Evolutionary conservation across 2,888 invertebrate species (phyloP).

Genomic region (Sabellastarte sp.): DNA sequence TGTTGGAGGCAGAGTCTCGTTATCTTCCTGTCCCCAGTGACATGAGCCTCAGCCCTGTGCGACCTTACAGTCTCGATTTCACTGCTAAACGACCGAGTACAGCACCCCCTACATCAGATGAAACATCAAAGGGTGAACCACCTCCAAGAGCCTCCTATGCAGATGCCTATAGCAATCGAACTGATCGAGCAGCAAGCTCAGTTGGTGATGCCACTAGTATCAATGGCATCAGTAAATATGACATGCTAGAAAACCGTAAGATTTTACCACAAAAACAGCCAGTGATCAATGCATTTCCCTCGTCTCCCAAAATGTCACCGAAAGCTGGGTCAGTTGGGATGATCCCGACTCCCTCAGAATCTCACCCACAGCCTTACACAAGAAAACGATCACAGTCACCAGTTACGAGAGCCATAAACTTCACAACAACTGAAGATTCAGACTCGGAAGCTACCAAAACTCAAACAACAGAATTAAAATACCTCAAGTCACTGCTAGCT

Average conservation of each 20-base stretch:
- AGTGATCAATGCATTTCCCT: neutral
- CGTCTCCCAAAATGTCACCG: neutral
- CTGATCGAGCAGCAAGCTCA: neutral
- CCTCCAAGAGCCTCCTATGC: conserved; percentile 29
- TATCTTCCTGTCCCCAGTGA: conserved; percentile 44
- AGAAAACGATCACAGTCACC: conserved; percentile 17
- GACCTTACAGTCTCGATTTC: conserved; percentile 24
- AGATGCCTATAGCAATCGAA: neutral
- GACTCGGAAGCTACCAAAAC: neutral
- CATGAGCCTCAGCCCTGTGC: conserved; percentile 14
- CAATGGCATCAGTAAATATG: neutral
- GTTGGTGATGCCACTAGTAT: neutral
- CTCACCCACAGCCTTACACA: conserved; percentile 10
- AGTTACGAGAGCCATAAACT: conserved; percentile 5
- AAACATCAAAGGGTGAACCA: conserved; percentile 33
- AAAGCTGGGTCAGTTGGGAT: neutral
- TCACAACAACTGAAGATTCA: conserved; percentile 2
- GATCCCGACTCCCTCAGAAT: conserved; percentile 12
- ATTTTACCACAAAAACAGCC: neutral
- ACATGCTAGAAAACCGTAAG: neutral
- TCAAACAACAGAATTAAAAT: neutral
- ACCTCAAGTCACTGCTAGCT: neutral
- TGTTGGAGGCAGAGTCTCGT: conserved; percentile 52
- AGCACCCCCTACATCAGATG: conserved; percentile 31
- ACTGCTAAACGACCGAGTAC: conserved; percentile 17